Evolutionary conservation across 2,797 vertebrate genomes (phyloP), one percentile per base, ranked within the genome.

Genomic region (Liparis tanakae): DNA sequence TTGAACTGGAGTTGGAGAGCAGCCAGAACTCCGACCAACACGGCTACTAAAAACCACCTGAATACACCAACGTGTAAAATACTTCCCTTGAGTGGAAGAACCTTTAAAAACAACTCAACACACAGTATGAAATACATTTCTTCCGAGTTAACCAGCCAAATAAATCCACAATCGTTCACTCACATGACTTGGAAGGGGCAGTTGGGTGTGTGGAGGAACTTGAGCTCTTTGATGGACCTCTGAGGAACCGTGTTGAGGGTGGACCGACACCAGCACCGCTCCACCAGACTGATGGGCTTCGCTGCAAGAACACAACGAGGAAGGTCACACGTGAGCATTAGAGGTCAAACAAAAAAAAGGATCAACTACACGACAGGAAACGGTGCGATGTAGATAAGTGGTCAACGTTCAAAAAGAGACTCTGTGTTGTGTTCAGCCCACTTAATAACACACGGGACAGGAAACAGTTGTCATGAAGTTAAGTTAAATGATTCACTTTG

Each of bases 111-210:
- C 6, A 2, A 48, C 34, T 66, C 37, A 43, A 41, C 59, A 64
- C 14, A n/a, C 63, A 68, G 36, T 64, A 57, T 59, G 63, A 72
- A 56, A 77, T 8, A 30, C 10, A 46, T 60, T 65, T 76, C 1
- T 61, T 39, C 3, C 3, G 48, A 17, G 61, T 62, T 50, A 72
- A 67, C 58, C 56, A 33, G 36, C 2, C 6, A 55, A 48, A 59
- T 43, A n/a, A 74, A 51, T 37, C 57, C 33, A 55, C 5, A 4
- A 46, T 44, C 17, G 17, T 78, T 41, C 18, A 93, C 95, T 94
- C 77, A 95, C 95, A 95, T 95, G 91, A 95, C 94, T 94, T 95
- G 95, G 90, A 95, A 95, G 67, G 95, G 95, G 87, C 95, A 95
- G 93, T 94, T 95, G 58, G 95, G 95, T 0, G 94, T 95, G 88